Percentiles rank a stretch among this genome's conserved stretches.
phyloP scores from a whole-genome alignment of 2,797 vertebrate species.

The Remorina albescens region DNA sequence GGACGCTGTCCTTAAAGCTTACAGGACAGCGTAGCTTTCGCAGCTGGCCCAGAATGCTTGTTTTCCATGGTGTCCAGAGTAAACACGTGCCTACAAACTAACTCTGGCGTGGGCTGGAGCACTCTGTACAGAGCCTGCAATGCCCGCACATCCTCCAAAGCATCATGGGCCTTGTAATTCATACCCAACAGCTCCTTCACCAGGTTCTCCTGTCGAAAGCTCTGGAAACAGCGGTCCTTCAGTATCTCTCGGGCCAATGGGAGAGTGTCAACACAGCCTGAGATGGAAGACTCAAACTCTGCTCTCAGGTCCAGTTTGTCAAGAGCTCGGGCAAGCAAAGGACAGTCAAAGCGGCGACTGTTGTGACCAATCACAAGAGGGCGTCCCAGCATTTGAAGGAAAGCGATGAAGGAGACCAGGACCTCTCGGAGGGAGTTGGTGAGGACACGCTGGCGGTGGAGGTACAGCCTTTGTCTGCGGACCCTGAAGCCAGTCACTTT shows the following conservation, averaged over 20 bases:
- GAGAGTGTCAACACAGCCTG: slow-evolving; percentile 81
- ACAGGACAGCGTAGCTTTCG: slow-evolving; percentile 11
- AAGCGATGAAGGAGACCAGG: slow-evolving; percentile 81
- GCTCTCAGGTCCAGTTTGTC: slow-evolving; percentile 71
- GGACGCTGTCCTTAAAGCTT: slow-evolving; percentile 31
- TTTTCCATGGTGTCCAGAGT: slow-evolving; percentile 57
- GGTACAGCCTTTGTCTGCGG: slow-evolving; percentile 70
- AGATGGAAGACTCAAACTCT: slow-evolving; percentile 64
- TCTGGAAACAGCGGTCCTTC: slow-evolving; percentile 63
- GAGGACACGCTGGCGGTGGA: slow-evolving; percentile 68
- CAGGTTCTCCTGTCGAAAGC: slow-evolving; percentile 82
- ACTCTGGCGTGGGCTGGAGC: slow-evolving; percentile 70
- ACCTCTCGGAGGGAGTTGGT: slow-evolving; percentile 80
- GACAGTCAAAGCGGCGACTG: slow-evolving; percentile 82
- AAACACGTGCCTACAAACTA: slow-evolving; percentile 71
- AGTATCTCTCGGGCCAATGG: slow-evolving; percentile 77
- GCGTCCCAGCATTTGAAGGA: slow-evolving; percentile 75
- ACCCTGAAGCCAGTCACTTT: slow-evolving; percentile 80
- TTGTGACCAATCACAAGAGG: slow-evolving; percentile 83
- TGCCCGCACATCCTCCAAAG: slow-evolving; percentile 81
- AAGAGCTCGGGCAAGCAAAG: slow-evolving; percentile 68
- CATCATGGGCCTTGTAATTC: slow-evolving; percentile 82
- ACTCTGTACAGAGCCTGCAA: slow-evolving; percentile 76
- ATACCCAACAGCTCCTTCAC: slow-evolving; percentile 78
- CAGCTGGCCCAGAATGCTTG: slow-evolving; percentile 14